These are phyloP conservation scores for Drosophila infuscata DNA, from an alignment of 2,888 invertebrate species.

Conservation along the genomic window DNA sequence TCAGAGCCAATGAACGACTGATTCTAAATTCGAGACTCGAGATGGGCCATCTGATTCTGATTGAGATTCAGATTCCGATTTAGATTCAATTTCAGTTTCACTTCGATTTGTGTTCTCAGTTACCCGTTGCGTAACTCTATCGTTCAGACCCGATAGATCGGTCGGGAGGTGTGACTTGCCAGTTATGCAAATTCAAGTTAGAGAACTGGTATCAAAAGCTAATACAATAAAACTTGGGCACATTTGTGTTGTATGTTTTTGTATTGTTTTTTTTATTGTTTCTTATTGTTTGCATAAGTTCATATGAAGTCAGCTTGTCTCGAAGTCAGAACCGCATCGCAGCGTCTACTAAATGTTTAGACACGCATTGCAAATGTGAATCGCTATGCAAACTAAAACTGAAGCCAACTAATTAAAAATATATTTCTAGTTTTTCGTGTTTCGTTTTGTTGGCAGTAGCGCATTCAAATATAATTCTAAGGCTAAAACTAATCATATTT, in stretches of 20 bases:
- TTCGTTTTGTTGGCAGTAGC: slow-evolving; percentile 19
- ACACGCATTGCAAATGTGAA: slow-evolving; percentile 46
- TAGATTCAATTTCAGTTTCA: neutral
- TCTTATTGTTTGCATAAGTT: slow-evolving; percentile 14
- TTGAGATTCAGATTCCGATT: slow-evolving; percentile 3
- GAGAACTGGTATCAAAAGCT: slow-evolving; percentile 37
- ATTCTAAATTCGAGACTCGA: slow-evolving; percentile 35
- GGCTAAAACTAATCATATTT: slow-evolving; percentile 50
- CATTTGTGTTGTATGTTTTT: neutral
- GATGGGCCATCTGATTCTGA: slow-evolving; percentile 16
- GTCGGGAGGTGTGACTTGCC: slow-evolving; percentile 28
- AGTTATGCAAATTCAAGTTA: slow-evolving; percentile 60
- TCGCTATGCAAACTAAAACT: slow-evolving; percentile 21
- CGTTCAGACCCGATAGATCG: slow-evolving; percentile 15
- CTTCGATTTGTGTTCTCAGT: slow-evolving; percentile 2
- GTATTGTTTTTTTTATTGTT: too few species aligned
- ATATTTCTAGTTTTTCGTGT: slow-evolving; percentile 57
- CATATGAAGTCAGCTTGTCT: slow-evolving; percentile 13
- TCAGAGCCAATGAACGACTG: slow-evolving; percentile 56
- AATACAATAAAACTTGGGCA: slow-evolving; percentile 11
- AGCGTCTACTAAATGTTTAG: slow-evolving; percentile 29
- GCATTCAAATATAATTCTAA: slow-evolving; percentile 63
- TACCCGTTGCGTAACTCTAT: slow-evolving; percentile 40
- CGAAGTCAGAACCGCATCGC: slow-evolving; percentile 8
- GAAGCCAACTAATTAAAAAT: slow-evolving; percentile 6